Conservation (phyloP, 2,888 invertebrate species). For the Eubasilissa splendida region DNA sequence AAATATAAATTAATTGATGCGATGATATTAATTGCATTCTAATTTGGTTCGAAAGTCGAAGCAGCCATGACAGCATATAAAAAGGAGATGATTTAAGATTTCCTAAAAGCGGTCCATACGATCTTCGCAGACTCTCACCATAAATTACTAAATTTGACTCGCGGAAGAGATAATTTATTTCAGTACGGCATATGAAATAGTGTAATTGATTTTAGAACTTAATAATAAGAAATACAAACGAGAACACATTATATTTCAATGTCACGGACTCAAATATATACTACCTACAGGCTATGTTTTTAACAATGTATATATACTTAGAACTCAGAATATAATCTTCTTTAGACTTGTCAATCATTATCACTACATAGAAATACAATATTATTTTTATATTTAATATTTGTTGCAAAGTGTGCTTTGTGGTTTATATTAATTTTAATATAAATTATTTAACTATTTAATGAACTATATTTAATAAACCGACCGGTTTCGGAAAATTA, state of each 20-base stretch:
- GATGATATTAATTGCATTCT: neutral
- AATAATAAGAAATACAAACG: slow-evolving; percentile 7
- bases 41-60: slow-evolving; percentile 12
- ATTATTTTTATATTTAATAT: too few relatives aligned
- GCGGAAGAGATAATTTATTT: slow-evolving; percentile 21
- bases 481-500: too few relatives aligned
- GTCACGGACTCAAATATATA: neutral
- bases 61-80: neutral
- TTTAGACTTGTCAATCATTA: too few relatives aligned
- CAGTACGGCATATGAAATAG: slow-evolving; percentile 16
- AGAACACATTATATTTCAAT: slow-evolving; percentile 20
- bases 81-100: slow-evolving; percentile 30
- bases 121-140: slow-evolving; percentile 1
- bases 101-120: slow-evolving; percentile 13
- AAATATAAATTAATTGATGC: too few relatives aligned
- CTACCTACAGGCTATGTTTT: too few relatives aligned
- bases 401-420: too few relatives aligned
- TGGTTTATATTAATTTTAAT: too few relatives aligned
- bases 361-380: too few relatives aligned
- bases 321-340: too few relatives aligned
- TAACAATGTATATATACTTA: too few relatives aligned
- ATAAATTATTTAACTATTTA: too few relatives aligned
- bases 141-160: slow-evolving; percentile 29
- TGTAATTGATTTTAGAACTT: slow-evolving; percentile 36
- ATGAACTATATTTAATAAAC: too few relatives aligned